phyloP scores from a whole-genome alignment of 2,113 vertebrate species.

The Pitta sordida region DNA sequence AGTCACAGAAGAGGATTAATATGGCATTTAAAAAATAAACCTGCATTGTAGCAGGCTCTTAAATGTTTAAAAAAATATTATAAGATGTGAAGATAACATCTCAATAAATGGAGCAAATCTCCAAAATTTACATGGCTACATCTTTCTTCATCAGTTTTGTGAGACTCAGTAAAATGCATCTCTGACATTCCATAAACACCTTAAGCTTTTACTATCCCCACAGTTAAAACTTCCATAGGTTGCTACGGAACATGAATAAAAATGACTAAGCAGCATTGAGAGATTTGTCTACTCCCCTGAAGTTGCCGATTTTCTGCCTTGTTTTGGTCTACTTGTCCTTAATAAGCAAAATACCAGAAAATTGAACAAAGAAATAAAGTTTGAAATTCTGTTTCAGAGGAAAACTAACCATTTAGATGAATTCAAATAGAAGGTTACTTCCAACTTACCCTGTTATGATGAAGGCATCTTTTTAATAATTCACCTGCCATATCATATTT shows the following conservation, averaged over 20 bases:
- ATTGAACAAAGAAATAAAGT: background rate
- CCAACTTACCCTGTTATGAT: conserved; percentile 86
- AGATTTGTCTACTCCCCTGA: background rate
- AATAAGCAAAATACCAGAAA: background rate
- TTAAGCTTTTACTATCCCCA: background rate
- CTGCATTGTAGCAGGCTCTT: background rate
- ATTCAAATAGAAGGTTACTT: background rate
- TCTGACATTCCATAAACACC: conserved; percentile 10
- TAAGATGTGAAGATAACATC: background rate
- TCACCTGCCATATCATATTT: conserved; percentile 95
- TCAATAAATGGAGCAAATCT: background rate
- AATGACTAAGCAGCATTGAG: background rate
- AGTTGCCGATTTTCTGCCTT: background rate
- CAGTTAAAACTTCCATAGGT: background rate
- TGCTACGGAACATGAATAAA: background rate
- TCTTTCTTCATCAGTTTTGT: conserved; percentile 31
- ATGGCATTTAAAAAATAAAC: background rate
- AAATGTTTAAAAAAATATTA: background rate
- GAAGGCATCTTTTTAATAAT: conserved; percentile 87
- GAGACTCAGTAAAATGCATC: background rate
- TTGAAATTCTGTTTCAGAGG: background rate
- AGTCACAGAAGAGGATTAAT: background rate
- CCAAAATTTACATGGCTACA: background rate
- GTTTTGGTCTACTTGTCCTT: background rate
- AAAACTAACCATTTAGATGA: background rate